Base-by-base conservation (phyloP, 1,140 invertebrate genomes). In the Capitella teleta region DNA sequence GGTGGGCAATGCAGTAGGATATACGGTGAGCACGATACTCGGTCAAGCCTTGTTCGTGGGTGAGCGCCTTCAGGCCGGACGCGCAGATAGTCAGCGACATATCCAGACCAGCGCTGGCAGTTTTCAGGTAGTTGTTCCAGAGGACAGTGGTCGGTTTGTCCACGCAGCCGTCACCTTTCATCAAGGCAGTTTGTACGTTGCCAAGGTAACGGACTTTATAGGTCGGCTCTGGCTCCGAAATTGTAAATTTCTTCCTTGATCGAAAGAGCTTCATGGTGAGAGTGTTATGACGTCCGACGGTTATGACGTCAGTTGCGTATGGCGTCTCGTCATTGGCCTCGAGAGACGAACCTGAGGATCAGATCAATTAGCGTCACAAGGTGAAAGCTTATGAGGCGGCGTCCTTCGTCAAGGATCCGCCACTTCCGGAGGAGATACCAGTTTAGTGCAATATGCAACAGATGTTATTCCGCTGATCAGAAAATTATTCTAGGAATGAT, bases 161-260 rank as follows among this genome's bases (percentile, higher is more conserved):
- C 16, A 93, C 82, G 66, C 91, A 96, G 49, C 87, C 89, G 61
- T 98, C 93, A 62, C 93, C 93, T 83, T 94, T 96, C 55, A 93
- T 93, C 87, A 94, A 93, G 58, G 90, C 86, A 26, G 94, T 98
- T 55, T 97, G 82, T 1, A 98, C 93, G 68, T 98, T 98, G 16
- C 95, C 94, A 49, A 98, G 77, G 74, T 98, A 98, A 14, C 86
- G 83, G 28, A 95, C 91, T 73, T 93, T 91, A 73, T 87, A 93
- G n/a, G 82, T 82, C 0, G 89, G 87, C 71, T 95, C 89, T 52
- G 87, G 85, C 54, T 88, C 85, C 58, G 86, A 93, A 58, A 95
- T 92, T 28, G 76, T 79, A 23, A 77, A 77, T 16, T 45, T 45
- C 43, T 45, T 45, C 21, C 43, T 24, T 16, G 23, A 18, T 6